These are phyloP conservation scores for Odontophorus gujanensis DNA, from an alignment of 2,113 vertebrate species.

Conservation along the genomic window DNA sequence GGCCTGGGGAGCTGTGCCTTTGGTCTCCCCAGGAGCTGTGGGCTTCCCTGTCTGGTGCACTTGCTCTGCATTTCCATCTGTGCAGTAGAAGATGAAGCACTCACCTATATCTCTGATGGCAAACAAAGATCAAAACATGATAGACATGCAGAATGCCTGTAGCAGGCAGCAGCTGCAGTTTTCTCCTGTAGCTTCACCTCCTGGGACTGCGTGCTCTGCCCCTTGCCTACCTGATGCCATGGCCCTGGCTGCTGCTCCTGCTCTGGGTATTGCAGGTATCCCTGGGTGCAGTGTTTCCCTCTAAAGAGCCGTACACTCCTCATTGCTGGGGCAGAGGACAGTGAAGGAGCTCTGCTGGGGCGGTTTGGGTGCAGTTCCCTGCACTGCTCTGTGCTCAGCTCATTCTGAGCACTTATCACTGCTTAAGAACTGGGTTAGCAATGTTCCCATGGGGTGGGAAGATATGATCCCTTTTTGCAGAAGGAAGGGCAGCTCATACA, in stretches of 20 bases:
- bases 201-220: background rate
- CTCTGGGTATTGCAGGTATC: background rate
- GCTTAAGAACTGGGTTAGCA: rapidly evolving
- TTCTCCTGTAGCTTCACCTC: background rate
- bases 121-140: background rate
- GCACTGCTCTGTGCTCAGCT: background rate
- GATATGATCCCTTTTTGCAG: background rate
- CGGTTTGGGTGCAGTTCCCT: rapidly evolving
- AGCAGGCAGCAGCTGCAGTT: background rate
- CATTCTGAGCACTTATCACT: rapidly evolving
- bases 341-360: background rate
- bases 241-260: background rate
- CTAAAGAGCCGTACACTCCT: rapidly evolving
- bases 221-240: too few species aligned
- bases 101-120: background rate
- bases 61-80: background rate
- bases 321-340: background rate
- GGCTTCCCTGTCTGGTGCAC: background rate
- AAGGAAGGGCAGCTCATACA: background rate
- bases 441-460: background rate
- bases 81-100: background rate
- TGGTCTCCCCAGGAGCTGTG: background rate
- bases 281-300: background rate
- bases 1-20: rapidly evolving
- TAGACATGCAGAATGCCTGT: background rate